Evolutionary conservation across 2,797 vertebrate genomes (phyloP), one percentile per base, ranked within the genome.

Genomic region (Semotilus atromaculatus): DNA sequence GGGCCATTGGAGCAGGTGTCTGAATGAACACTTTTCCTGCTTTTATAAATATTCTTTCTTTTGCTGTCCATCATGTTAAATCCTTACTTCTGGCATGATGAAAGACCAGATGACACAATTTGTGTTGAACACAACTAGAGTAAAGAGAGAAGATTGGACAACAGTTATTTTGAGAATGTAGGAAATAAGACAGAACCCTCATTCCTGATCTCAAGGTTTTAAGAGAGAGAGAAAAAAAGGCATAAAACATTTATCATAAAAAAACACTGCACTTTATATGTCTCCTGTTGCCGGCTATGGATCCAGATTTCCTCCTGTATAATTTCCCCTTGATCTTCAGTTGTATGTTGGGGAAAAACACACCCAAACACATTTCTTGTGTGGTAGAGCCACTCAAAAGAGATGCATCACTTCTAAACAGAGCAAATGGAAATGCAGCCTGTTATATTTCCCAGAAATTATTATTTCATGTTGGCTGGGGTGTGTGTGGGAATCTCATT

Each of bases 61-160:
- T 89, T 92, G 86, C 90, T 91, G 90, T 88, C 90, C 93, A 92
- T 94, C 91, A 93, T 94, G 94, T 95, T 94, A 91, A 86, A 94
- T 92, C 86, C 1, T 71, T 94, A 94, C 94, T 75, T 43, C 51
- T 92, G 88, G 91, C 90, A 91, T 94, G 90, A 93, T 88, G 85
- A 82, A 79, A 60, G 70, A 83, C 81, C 70, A 82, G 81, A 88
- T 89, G 85, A 75, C 62, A 31, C 53, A 73, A 86, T 91, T 91
- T 90, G 86, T 43, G 21, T 23, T 14, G 10, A n/a, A 55, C 58
- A 72, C 88, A 88, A 88, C 90, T 76, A 86, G 91, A 87, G 88
- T 79, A 76, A 90, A 90, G 85, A 93, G 89, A 89, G 91, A 91
- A 67, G 38, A 55, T 29, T 66, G 83, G 64, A 80, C 84, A 77